A percentile compares a stretch with the other conserved stretches of the same genome.
These are phyloP conservation scores for Naja naja DNA, from an alignment of 2,113 vertebrate species.

Conservation along the genomic window DNA sequence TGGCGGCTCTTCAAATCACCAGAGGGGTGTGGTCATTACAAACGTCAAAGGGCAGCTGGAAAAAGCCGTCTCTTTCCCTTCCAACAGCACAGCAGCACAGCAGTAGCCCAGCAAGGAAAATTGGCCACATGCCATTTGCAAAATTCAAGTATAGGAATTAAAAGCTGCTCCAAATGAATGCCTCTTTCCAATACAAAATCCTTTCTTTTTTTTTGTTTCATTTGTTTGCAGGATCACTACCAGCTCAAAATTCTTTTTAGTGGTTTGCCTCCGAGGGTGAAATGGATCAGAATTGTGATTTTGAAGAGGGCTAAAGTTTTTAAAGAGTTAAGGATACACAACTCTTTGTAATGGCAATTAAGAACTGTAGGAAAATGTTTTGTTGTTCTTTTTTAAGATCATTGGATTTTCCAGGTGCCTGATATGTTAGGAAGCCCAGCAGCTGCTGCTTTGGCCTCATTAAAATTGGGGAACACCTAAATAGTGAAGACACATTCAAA, in stretches of 20 bases:
- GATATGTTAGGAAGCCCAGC: background rate
- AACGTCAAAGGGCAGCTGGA: constrained; percentile 47
- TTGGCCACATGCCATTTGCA: constrained; percentile 13
- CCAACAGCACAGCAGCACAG: no score
- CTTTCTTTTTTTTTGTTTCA: background rate
- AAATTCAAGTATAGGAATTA: background rate
- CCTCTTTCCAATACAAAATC: background rate
- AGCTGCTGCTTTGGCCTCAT: background rate
- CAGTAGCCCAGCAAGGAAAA: background rate
- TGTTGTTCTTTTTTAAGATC: background rate
- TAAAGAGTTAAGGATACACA: no score
- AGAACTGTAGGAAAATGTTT: background rate
- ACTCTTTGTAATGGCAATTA: background rate
- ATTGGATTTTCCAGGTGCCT: background rate
- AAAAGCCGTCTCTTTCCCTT: background rate
- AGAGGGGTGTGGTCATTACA: constrained; percentile 74
- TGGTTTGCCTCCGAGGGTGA: background rate
- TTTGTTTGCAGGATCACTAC: no score
- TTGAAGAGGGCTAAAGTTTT: background rate
- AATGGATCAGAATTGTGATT: background rate
- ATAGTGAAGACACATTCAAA: background rate
- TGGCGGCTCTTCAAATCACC: constrained; percentile 78
- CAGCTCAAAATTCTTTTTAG: background rate
- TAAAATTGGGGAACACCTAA: background rate
- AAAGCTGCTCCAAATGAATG: background rate